Evolutionary conservation across 30 jellyfish, hydroid and myxozoan species (phyloP), one percentile per base, ranked within the genome.

Genomic region (Hydra vulgaris): DNA sequence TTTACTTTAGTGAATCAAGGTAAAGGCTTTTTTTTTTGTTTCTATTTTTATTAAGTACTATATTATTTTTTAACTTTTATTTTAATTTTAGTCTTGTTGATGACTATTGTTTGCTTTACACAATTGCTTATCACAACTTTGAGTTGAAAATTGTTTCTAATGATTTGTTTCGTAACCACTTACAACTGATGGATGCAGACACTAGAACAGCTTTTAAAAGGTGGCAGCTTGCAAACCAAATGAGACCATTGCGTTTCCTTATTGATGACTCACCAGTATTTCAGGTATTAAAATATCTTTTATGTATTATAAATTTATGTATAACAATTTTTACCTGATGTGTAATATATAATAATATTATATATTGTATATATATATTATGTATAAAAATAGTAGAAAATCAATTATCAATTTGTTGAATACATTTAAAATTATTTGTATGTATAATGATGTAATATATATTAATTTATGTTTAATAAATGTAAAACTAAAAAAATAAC

Each of bases 1-100:
- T 78, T 17, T 78, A 53, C 83, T 80, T 56, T 80, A 74, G 68
- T n/a, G 83, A 74, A 80, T 80, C 87, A 25, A 80, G 87, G 87
- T 80, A 68, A 21, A 17, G 0, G 56, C 27, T 7, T 76, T 25
- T 56, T 56, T 56, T 15, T 15, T 56, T 56, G 71, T 15, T 56
- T 71, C 24, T 71, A 71, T 56, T n/a, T n/a, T n/a, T n/a, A n/a
- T n/a, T n/a, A n/a, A n/a, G n/a, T n/a, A n/a, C n/a, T n/a, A n/a
- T n/a, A n/a, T n/a, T 40, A 40, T 40, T 40, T 40, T 3, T 3
- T 40, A 40, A 12, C 61, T 40, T 5, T 40, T 40, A n/a, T n/a
- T 40, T 40, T 40, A 3, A 40, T 40, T 40, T 76, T 53, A 80
- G 87, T 24, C 67, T 80, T 69, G 24, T 80, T 1, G 87, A 80